Base-by-base conservation (phyloP, 2,888 invertebrate species). In the Lochmaea capreae region DNA sequence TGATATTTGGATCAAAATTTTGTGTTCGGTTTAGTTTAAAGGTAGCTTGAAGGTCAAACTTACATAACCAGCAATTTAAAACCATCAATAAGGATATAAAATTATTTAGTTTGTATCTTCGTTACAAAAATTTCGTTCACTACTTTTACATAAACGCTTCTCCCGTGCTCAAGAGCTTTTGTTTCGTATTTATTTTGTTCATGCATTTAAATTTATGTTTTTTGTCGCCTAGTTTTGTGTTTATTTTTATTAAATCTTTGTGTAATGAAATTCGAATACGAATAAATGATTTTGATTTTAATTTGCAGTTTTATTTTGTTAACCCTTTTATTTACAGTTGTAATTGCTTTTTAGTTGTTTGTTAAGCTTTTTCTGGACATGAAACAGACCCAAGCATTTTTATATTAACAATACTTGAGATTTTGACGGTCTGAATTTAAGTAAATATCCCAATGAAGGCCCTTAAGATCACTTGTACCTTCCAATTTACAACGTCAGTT, bases 391-490 rank as follows among this genome's bases (percentile, higher is more conserved):
- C 26, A 26, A 26, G 3, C 1, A 2, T 26, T 26, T 26, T 26
- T 26, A 26, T 26, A n/a, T n/a, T n/a, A n/a, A 26, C 26, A 26
- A 26, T 26, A 26, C 26, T 26, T 26, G 26, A 26, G 5, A 16
- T 54, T 16, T 54, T 54, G n/a, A 16, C n/a, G 1, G n/a, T 54
- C 16, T 54, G 8, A 54, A 54, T 54, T n/a, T 16, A 33, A 5
- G 26, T 10, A 63, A 63, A 63, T 63, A n/a, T 16, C n/a, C 59
- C 67, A 61, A 68, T 68, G 61, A 52, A 67, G 58, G 57, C 62
- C 57, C 52, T 71, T 65, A 75, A 73, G 74, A 76, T 80, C 79
- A 80, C 79, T 80, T 79, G 77, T 77, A 71, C 76, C 67, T 74
- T 77, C 76, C 65, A 75, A 71, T 74, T 66, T 76, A 63, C 42